These are phyloP conservation scores for Apolygus lucorum DNA, from an alignment of 1,140 invertebrate species.

Conservation along the genomic window DNA sequence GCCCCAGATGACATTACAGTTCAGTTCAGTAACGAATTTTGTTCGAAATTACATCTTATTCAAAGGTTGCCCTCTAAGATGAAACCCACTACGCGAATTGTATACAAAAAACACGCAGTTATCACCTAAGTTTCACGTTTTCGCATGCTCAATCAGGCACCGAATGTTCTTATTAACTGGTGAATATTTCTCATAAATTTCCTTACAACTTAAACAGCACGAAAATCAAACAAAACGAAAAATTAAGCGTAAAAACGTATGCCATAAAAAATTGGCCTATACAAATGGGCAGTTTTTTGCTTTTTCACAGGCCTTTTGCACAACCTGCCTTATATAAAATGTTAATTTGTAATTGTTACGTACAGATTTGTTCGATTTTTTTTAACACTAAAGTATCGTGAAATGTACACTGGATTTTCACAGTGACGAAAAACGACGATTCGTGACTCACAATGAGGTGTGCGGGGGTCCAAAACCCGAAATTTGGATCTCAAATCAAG, in stretches of 20 bases:
- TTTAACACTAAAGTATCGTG: background rate
- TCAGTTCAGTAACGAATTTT: too few species aligned
- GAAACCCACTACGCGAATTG: background rate
- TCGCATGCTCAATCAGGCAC: background rate
- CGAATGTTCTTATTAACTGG: background rate
- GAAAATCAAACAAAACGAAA: background rate
- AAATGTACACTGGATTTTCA: background rate
- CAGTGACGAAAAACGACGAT: background rate
- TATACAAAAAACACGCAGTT: background rate
- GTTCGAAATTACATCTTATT: background rate
- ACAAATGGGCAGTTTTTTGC: slow-evolving; percentile 4
- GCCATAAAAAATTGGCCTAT: background rate
- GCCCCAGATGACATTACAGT: too few species aligned
- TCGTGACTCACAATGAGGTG: background rate
- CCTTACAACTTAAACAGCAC: background rate
- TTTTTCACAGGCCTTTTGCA: slow-evolving; percentile 6
- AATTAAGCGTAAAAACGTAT: background rate
- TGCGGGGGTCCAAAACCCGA: background rate
- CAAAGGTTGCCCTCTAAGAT: background rate
- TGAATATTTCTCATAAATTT: background rate
- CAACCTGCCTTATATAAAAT: background rate
- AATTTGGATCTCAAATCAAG: background rate
- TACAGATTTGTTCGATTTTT: background rate
- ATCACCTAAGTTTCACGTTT: background rate
- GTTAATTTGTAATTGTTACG: background rate